Evolutionary conservation across 2,113 vertebrate genomes (phyloP), one percentile per base, ranked within the genome.

Genomic region (Ochotona curzoniae): DNA sequence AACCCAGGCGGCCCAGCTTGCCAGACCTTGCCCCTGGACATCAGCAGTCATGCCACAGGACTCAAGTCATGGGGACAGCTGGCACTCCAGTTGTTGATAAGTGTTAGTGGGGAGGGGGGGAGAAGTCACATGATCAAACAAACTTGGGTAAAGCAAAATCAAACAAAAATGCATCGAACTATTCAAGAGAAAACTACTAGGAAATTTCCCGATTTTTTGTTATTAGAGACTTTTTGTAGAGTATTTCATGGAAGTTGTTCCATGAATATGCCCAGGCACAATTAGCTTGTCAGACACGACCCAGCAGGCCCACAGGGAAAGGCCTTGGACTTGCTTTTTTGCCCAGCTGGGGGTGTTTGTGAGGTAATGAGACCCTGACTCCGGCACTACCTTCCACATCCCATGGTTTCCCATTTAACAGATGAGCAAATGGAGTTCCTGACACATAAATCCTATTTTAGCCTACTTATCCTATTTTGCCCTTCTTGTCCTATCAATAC

Each of bases 361-460:
- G 0, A 38, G 2, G 15, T 17, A 47, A 63, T 10, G n/a, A 63
- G 21, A 76, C 13, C 1, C n/a, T 26, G 28, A 14, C 57, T n/a
- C 9, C 13, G 21, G 26, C 15, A 25, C 30, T 81, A 21, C 47
- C 9, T 35, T 54, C 11, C 14, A 28, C 0, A 23, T 2, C 12
- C 21, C 2, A 0, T 28, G 47, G 35, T 23, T 57, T 20, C 51
- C 93, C 17, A 6, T 44, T 87, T 38, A 20, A 79, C 14, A 69
- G 32, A 18, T 23, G 60, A 82, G 35, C 28, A 87, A 83, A 73
- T 10, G 1, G 6, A 96, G 61, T 13, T 28, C 80, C 91, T 54
- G 78, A 79, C 23, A 75, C 11, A 30, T 66, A 49, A 47, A 47
- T 44, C 38, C 38, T 44, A 44, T 44, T 6, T 44, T 44, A 44